A percentile compares a stretch with the other conserved stretches of the same genome.
These are phyloP conservation scores for Euproctis similis DNA, from an alignment of 2,888 invertebrate species.

Conservation along the genomic window DNA sequence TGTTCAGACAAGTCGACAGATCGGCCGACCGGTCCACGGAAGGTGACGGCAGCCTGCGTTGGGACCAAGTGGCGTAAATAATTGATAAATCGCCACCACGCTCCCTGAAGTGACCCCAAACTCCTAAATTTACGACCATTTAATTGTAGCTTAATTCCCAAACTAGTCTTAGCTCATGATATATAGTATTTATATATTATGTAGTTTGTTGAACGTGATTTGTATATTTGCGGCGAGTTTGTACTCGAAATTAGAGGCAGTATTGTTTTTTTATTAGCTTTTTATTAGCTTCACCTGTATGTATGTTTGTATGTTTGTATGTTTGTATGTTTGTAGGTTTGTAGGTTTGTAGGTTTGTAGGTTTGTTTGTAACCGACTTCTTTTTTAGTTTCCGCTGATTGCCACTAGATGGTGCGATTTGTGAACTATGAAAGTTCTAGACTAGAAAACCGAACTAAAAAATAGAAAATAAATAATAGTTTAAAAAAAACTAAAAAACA, in stretches of 20 bases:
- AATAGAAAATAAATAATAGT: too few relatives aligned
- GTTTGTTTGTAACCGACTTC: too few relatives aligned
- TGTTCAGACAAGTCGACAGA: conserved; percentile 34
- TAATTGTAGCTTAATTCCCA: conserved; percentile 72
- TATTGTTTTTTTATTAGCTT: too few relatives aligned
- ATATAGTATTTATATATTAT: too few relatives aligned
- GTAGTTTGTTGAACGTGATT: conserved; percentile 30
- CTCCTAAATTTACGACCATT: conserved; percentile 70
- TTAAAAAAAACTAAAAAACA: too few relatives aligned
- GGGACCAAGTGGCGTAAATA: conserved; percentile 70
- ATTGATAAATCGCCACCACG: conserved; percentile 74
- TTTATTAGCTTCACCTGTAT: neutral
- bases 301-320: neutral
- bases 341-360: too few relatives aligned
- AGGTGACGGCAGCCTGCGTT: conserved; percentile 47
- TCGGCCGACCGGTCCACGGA: conserved; percentile 28
- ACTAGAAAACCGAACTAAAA: too few relatives aligned
- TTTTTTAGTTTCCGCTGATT: too few relatives aligned
- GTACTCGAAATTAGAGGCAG: conserved; percentile 6
- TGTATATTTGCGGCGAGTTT: conserved; percentile 9
- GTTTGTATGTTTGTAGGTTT: too few relatives aligned
- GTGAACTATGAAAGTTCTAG: too few relatives aligned
- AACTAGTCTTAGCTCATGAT: conserved; percentile 62
- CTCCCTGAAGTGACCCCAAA: conserved; percentile 66
- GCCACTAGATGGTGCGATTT: too few relatives aligned